Evolutionary conservation across 2,888 invertebrate genomes (phyloP).

Genomic region (Nycteola revayana): DNA sequence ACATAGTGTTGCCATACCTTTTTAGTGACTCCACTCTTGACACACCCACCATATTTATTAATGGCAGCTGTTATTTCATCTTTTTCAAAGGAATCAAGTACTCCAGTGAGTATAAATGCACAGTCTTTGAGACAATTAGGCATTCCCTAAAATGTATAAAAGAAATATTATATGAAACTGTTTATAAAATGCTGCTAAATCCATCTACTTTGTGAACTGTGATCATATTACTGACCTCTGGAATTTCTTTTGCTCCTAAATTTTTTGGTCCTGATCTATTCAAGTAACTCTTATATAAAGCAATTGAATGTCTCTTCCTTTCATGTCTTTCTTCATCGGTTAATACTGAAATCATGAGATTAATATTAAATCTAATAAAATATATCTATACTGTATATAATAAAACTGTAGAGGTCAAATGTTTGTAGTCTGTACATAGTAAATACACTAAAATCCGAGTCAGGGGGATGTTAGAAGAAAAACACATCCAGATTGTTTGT

Average conservation of each 20-base stretch:
- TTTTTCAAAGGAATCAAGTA: slow-evolving; percentile 92
- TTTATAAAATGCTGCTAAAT: too few species aligned
- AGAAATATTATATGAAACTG: too few species aligned
- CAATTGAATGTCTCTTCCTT: slow-evolving; percentile 84
- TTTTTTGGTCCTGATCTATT: slow-evolving; percentile 90
- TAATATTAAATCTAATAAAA: too few species aligned
- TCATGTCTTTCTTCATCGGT: slow-evolving; percentile 87
- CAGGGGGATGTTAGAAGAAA: too few species aligned
- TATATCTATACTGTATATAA: too few species aligned
- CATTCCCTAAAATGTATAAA: slow-evolving; percentile 78
- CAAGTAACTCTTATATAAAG: slow-evolving; percentile 88
- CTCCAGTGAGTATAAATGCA: slow-evolving; percentile 91
- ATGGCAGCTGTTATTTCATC: slow-evolving; percentile 89
- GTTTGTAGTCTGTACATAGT: too few species aligned
- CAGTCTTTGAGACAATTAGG: slow-evolving; percentile 86
- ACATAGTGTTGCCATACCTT: too few species aligned
- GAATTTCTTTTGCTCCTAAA: slow-evolving; percentile 91
- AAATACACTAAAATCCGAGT: too few species aligned
- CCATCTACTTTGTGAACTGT: too few species aligned
- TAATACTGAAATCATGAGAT: slow-evolving; percentile 63
- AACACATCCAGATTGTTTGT: too few species aligned
- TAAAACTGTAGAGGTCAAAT: too few species aligned
- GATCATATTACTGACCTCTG: slow-evolving; percentile 89
- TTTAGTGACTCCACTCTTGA: slow-evolving; percentile 87
- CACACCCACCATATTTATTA: slow-evolving; percentile 90